Base-by-base conservation (phyloP, 2,113 vertebrate species). In the Cyanoliseus patagonus region DNA sequence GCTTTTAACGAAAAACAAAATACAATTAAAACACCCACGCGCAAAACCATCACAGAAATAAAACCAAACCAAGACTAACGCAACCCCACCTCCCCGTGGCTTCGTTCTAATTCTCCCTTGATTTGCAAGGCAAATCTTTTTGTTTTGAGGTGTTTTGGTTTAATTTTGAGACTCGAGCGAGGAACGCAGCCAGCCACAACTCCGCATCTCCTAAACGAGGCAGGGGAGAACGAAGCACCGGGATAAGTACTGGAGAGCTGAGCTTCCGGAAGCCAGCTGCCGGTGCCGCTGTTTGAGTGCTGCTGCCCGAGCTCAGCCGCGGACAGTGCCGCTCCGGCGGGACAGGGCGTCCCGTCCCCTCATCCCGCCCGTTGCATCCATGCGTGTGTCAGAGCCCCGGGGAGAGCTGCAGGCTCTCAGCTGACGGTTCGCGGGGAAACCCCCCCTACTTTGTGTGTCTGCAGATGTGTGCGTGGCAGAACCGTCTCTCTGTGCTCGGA, bases 21-120 rank as follows among this genome's bases (percentile, higher is more conserved):
- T 88, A 86, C 77, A 95, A 95, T 97, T 96, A 93, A 95, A 87
- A 95, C 96, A 91, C 95, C 95, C 91, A 96, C 96, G 88, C 96
- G 9, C 81, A 95, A 92, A 95, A 91, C 93, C 94, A 90, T 95
- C 93, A 69, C 67, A 95, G 91, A 90, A 96, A 90, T 62, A 92
- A 94, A 92, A 62, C 37, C 87, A 59, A 95, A 83, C 70, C 87
- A 72, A 76, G 87, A 33, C 70, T n/a, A 85, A 69, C 15, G 51
- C 84, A 76, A 35, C 86, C 74, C 86, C 93, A 78, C 81, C 86
- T 89, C 77, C 64, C 69, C 70, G 89, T 30, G 84, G 94, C 91
- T 94, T 44, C 73, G 20, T 75, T 88, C 84, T 72, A 80, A 88
- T 88, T 92, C 91, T 66, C 35, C 53, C 23, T 91, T 89, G 85